Conservation (phyloP, 1,140 invertebrate species). For the Drosophila oshimai region DNA sequence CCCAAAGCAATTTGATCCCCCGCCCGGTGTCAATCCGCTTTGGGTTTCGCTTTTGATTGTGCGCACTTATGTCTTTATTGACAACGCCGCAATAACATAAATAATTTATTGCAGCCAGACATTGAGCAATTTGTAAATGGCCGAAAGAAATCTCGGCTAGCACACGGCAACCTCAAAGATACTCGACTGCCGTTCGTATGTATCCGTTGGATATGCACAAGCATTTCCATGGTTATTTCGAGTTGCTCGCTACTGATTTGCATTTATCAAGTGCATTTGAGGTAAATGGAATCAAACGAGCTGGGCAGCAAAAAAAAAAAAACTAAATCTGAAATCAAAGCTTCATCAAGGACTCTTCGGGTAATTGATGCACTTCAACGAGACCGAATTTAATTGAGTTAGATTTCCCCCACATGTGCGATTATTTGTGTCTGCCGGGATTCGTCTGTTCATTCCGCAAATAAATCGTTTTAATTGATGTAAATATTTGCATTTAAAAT, state of each 20-base stretch:
- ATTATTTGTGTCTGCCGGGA: background rate
- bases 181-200: background rate
- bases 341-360: slow-evolving; percentile 29
- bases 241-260: slow-evolving; percentile 31
- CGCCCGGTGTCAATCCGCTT: slow-evolving; percentile 54
- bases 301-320: background rate
- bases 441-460: slow-evolving; percentile 20
- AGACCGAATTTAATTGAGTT: slow-evolving; percentile 35
- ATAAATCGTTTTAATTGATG: slow-evolving; percentile 35
- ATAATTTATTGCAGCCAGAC: slow-evolving; percentile 65
- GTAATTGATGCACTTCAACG: slow-evolving; percentile 36
- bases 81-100: slow-evolving; percentile 67
- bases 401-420: background rate
- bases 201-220: background rate
- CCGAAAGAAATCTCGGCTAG: slow-evolving; percentile 21
- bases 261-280: slow-evolving; percentile 56
- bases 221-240: background rate
- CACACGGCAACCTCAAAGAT: slow-evolving; percentile 10
- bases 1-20: background rate
- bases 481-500: slow-evolving; percentile 31
- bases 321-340: slow-evolving; percentile 13
- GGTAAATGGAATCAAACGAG: slow-evolving; percentile 40
- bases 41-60: slow-evolving; percentile 63
- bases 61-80: slow-evolving; percentile 77
- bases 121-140: slow-evolving; percentile 73